Base-by-base conservation (phyloP, 2,888 invertebrate species). In the Mesorhabditis spiculigera region DNA sequence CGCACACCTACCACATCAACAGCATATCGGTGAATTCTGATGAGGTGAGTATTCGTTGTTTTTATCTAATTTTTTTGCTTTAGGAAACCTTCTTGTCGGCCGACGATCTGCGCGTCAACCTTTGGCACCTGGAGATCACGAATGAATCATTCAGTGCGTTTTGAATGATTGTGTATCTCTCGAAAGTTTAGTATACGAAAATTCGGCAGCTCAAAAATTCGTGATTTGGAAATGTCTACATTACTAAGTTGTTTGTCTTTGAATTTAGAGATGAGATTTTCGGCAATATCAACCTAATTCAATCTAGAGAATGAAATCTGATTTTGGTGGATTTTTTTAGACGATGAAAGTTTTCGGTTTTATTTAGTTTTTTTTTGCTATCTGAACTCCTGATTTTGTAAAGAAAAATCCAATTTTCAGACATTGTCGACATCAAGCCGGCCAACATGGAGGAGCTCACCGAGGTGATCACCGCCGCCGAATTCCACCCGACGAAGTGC, bases 1-100 rank as follows among this genome's bases (percentile, higher is more conserved):
- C 98, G 83, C 98, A 99, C 90, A 97, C 98, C 73, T 98, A 98
- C 90, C 98, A 98, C 90, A 98, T 98, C 89, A 99, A 98, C 90
- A 96, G 96, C 86, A 97, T 98, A 89, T 95, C 95, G 84, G 93
- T 98, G 85, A 99, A 98, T 90, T 96, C 95, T 80, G 98, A 98
- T 89, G 96, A 96, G 89, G 81, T 81, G 42, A 10, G 62, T 2
- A 10, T 67, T 10, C 8, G 13, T 65, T 28, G 13, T 58, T 42
- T 70, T 45, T 69, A 28, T 45, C 66, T 69, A 13, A n/a, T n/a
- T 16, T n/a, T 8, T n/a, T 13, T n/a, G 10, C 10, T 76, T 42
- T 68, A 80, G 81, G 97, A 97, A 89, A 98, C 98, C 71, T 98
- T 96, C 89, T 90, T 98, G 85, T 97, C 97, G 67, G 98, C 98